Percentiles rank a stretch among this genome's conserved stretches.
Evolutionary conservation across 2,888 invertebrate species (phyloP).

Genomic region (Trichacis sp.): DNA sequence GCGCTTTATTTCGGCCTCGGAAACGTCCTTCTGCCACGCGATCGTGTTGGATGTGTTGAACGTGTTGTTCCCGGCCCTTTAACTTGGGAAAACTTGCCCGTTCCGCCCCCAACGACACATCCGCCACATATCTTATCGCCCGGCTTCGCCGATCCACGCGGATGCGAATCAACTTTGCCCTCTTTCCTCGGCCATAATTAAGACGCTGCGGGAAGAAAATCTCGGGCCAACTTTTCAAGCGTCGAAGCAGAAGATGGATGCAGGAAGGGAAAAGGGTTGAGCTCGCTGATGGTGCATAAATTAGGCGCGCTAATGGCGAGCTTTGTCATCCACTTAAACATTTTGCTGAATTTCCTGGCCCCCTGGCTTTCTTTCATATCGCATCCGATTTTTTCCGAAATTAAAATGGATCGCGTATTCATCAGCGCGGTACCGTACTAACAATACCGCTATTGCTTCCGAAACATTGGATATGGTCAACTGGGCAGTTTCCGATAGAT

Average conservation of each 20-base stretch:
- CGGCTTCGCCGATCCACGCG: no score
- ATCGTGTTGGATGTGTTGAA: no score
- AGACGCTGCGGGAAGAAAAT: conserved; percentile 58
- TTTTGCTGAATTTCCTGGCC: no score
- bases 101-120: conserved; percentile 34
- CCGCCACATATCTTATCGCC: no score
- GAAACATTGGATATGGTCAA: no score
- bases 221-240: conserved; percentile 64
- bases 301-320: conserved; percentile 64
- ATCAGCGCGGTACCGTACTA: no score
- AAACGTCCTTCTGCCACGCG: conserved; percentile 58
- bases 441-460: no score
- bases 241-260: conserved; percentile 54
- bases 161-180: no score
- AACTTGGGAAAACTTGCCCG: conserved; percentile 47
- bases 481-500: no score
- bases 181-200: conserved; percentile 57
- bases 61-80: conserved; percentile 40
- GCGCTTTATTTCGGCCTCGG: conserved; percentile 51
- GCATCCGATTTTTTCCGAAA: no score
- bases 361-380: no score
- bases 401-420: no score
- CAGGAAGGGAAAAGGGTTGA: conserved; percentile 62
- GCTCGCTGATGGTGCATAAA: conserved; percentile 65
- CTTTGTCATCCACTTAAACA: conserved; percentile 41